Percentiles rank a stretch among this genome's conserved stretches.
These are phyloP conservation scores for Noctilio leporinus DNA, from an alignment of 2,113 vertebrate genomes.

Conservation along the genomic window DNA sequence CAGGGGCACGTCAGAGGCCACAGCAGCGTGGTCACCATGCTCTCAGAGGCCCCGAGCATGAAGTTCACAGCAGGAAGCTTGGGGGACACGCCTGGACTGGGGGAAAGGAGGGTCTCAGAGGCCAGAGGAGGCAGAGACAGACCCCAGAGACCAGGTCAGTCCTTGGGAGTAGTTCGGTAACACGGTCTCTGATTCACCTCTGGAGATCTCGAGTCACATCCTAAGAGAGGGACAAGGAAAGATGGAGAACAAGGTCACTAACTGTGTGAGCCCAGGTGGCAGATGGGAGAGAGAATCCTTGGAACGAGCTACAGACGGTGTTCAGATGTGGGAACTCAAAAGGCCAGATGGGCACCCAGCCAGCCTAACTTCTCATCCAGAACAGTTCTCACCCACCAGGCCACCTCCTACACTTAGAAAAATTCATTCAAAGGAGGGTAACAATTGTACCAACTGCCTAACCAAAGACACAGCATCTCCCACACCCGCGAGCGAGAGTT, in stretches of 20 bases:
- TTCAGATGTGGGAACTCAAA: not conserved
- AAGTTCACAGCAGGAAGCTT: not conserved
- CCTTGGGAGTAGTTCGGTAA: too few species aligned
- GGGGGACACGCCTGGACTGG: not conserved
- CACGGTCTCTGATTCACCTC: not conserved
- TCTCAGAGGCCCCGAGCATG: not conserved
- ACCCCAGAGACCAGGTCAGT: not conserved
- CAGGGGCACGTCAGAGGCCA: not conserved
- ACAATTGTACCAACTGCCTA: not conserved
- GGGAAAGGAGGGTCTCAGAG: not conserved
- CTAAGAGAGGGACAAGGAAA: not conserved
- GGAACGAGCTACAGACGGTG: fast-evolving
- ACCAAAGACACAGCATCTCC: not conserved
- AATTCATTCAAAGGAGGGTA: not conserved
- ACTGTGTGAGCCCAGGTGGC: not conserved
- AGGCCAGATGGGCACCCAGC: not conserved
- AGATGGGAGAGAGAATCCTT: not conserved
- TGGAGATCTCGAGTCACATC: not conserved
- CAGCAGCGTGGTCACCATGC: fast-evolving
- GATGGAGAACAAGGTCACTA: not conserved
- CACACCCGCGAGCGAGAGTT: not conserved
- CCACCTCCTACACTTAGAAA: not conserved
- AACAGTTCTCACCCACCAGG: fast-evolving
- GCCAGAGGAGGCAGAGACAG: not conserved
- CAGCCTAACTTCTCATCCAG: not conserved